Conservation (phyloP, 2,797 vertebrate species). For the Bovichtus diacanthus region DNA sequence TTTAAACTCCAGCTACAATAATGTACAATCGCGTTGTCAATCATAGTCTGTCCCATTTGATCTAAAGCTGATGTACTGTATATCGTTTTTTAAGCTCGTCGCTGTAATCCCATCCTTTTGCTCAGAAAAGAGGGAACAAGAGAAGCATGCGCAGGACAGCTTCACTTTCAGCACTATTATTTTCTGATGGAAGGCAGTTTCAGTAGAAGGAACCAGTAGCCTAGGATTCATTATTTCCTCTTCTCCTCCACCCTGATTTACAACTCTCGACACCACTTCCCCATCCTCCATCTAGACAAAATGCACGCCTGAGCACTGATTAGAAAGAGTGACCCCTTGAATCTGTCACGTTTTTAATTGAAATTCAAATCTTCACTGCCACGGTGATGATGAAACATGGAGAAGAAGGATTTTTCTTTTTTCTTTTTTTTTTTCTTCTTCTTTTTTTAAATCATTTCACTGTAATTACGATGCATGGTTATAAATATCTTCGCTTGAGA, state of each 20-base stretch:
- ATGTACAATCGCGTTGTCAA: conserved; percentile 23
- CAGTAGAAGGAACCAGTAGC: conserved; percentile 13
- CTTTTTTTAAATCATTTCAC: conserved; percentile 60
- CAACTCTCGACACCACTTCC: conserved; percentile 23
- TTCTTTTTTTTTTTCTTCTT: too few species aligned
- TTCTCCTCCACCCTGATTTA: conserved; percentile 50
- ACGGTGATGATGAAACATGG: conserved; percentile 64
- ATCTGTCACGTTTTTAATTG: conserved; percentile 75
- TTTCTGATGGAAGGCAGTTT: conserved; percentile 26
- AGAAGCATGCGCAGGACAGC: conserved; percentile 34
- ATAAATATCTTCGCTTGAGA: conserved; percentile 73
- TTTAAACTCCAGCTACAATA: background rate
- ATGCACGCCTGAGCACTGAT: conserved; percentile 51
- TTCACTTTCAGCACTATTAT: conserved; percentile 32
- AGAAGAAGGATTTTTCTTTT: conserved; percentile 19
- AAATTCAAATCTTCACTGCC: conserved; percentile 72
- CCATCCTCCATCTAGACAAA: conserved; percentile 47
- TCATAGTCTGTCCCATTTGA: conserved; percentile 21
- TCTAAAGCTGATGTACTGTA: background rate
- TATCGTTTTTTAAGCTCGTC: conserved; percentile 23
- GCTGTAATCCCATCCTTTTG: conserved; percentile 15
- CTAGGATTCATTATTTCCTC: conserved; percentile 50
- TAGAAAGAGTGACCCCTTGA: conserved; percentile 69
- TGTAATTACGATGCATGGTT: conserved; percentile 72
- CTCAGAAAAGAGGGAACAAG: conserved; percentile 2